Conservation (phyloP, 2,797 vertebrate genomes). For the Sebastes cheni region DNA sequence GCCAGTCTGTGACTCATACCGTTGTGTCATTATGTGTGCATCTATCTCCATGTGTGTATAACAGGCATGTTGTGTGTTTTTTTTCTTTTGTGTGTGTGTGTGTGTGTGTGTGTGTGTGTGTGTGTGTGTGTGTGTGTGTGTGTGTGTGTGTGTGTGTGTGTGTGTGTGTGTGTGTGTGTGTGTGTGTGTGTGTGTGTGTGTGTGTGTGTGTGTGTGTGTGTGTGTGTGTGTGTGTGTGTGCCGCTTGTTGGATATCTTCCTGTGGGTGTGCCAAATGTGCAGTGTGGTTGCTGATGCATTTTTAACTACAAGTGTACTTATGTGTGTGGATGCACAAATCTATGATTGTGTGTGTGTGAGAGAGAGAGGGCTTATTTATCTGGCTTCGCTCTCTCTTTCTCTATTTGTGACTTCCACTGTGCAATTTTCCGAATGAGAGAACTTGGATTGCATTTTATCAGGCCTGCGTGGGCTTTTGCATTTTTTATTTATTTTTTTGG, state of each 20-base stretch:
- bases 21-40: neutral
- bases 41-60: neutral
- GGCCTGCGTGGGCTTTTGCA: constrained; percentile 19
- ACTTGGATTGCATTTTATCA: constrained; percentile 61
- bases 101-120: neutral
- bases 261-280: constrained; percentile 10
- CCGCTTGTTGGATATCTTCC: neutral
- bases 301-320: constrained; percentile 34
- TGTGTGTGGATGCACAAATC: constrained; percentile 20
- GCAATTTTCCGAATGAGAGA: constrained; percentile 71
- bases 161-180: no score
- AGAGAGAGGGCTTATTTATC: constrained; percentile 24
- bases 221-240: neutral
- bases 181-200: no score
- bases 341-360: neutral
- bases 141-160: no score
- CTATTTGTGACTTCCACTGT: constrained; percentile 54
- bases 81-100: neutral
- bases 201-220: no score
- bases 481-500: neutral
- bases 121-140: no score
- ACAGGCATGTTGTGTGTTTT: neutral
- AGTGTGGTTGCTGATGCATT: constrained; percentile 17
- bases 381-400: constrained; percentile 23
- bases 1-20: constrained; percentile 20